Evolutionary conservation across 2,113 vertebrate species (phyloP).

Genomic region (Bubo bubo): DNA sequence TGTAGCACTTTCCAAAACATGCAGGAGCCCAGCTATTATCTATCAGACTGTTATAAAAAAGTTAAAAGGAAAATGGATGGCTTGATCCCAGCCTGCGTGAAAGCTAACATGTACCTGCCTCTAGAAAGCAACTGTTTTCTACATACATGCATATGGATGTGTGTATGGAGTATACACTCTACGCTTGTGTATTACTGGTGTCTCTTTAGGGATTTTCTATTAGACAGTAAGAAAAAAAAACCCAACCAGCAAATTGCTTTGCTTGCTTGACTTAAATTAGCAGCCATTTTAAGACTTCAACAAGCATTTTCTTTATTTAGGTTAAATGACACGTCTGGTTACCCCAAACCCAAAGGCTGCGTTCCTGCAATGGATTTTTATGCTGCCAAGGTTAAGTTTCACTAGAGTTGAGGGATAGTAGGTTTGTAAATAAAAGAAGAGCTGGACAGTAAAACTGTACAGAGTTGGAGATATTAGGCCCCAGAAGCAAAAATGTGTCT

Average conservation of each 20-base stretch:
- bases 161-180: not conserved
- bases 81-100: not conserved
- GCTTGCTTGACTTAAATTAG: not conserved
- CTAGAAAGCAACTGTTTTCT: not conserved
- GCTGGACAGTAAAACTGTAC: not conserved
- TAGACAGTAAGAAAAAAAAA: not conserved
- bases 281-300: not conserved
- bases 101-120: not conserved
- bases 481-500: not conserved
- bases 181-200: not conserved
- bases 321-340: not conserved
- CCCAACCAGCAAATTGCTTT: not conserved
- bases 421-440: not conserved
- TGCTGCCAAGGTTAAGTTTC: not conserved
- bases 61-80: not conserved
- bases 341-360: not conserved
- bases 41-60: not conserved
- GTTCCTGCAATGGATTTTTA: not conserved
- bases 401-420: not conserved
- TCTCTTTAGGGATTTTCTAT: not conserved
- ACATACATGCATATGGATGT: not conserved
- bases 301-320: not conserved
- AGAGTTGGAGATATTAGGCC: not conserved
- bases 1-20: not conserved
- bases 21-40: not conserved